phyloP scores from a whole-genome alignment of 2,113 vertebrate genomes.

The Seriola dumerili region DNA sequence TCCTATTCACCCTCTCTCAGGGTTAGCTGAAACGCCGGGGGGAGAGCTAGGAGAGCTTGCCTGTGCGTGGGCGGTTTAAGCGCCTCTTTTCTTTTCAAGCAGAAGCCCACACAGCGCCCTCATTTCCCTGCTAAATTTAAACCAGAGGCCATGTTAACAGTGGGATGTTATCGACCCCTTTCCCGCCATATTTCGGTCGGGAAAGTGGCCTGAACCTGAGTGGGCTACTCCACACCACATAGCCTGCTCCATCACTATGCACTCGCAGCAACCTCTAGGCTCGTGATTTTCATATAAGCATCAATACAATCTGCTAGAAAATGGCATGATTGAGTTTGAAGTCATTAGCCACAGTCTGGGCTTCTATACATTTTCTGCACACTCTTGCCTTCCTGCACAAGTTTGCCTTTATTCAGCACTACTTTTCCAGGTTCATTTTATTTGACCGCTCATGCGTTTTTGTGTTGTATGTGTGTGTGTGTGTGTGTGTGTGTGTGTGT shows the following conservation, averaged over 20 bases:
- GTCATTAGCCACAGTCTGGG: conserved; percentile 40
- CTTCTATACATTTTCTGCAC: conserved; percentile 39
- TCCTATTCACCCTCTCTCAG: conserved; percentile 56
- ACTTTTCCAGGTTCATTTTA: conserved; percentile 73
- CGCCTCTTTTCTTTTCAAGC: conserved; percentile 78
- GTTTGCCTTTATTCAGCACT: conserved; percentile 65
- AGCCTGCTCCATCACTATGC: conserved; percentile 28
- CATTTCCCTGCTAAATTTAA: conserved; percentile 85
- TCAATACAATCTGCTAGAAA: conserved; percentile 25
- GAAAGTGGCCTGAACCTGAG: conserved; percentile 66
- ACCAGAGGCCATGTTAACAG: conserved; percentile 70
- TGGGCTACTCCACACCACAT: conserved; percentile 48
- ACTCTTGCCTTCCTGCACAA: conserved; percentile 50
- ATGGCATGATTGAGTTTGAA: conserved; percentile 27
- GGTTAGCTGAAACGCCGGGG: conserved; percentile 62
- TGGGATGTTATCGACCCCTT: conserved; percentile 70
- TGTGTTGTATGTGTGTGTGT: conserved; percentile 36
- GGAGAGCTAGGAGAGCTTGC: conserved; percentile 60
- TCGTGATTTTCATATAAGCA: conserved; percentile 9
- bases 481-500: conserved; percentile 48
- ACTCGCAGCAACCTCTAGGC: conserved; percentile 32
- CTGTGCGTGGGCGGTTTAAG: conserved; percentile 74
- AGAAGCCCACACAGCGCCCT: conserved; percentile 80
- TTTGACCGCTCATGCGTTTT: conserved; percentile 76
- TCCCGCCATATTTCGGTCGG: conserved; percentile 50